A percentile compares a stretch with the other conserved stretches of the same genome.
phyloP scores from a whole-genome alignment of 2,797 vertebrate species.

The Allobates femoralis region DNA sequence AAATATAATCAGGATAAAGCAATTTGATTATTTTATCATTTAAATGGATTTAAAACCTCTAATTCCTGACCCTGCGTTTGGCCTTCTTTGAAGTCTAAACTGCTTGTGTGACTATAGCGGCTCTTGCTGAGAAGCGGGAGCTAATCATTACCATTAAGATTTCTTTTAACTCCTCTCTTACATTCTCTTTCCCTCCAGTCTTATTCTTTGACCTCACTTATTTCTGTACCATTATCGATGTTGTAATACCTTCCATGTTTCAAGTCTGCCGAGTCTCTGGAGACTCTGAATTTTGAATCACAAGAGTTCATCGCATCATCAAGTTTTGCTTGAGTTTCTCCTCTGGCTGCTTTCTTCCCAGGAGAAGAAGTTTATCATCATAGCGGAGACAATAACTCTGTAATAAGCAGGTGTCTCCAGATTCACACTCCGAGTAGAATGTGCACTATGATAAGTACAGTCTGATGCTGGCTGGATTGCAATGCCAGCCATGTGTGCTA shows the following conservation, averaged over 20 bases:
- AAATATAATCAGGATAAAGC: conserved; percentile 58
- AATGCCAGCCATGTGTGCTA: neutral
- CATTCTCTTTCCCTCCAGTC: conserved; percentile 33
- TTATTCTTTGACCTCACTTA: conserved; percentile 45
- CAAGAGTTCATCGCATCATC: conserved; percentile 30
- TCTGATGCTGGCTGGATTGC: neutral
- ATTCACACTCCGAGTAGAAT: neutral
- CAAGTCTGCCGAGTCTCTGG: conserved; percentile 15
- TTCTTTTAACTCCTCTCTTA: conserved; percentile 12
- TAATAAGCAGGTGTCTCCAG: neutral
- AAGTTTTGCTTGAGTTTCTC: conserved; percentile 29
- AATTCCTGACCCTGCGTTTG: conserved; percentile 57
- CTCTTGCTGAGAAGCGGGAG: conserved; percentile 1
- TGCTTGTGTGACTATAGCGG: conserved; percentile 17
- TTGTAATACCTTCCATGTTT: conserved; percentile 19
- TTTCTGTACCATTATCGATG: conserved; percentile 37
- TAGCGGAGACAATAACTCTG: neutral
- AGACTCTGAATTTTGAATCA: conserved; percentile 3
- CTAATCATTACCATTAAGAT: conserved; percentile 42
- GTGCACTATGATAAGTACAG: neutral
- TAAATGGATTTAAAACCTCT: conserved; percentile 49
- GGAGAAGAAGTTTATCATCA: conserved; percentile 8
- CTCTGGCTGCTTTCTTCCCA: conserved; percentile 7
- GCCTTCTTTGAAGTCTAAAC: conserved; percentile 49
- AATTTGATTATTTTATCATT: conserved; percentile 56